Evolutionary conservation across 2,888 invertebrate species (phyloP), one percentile per base, ranked within the genome.

Genomic region (Balanococcus diminutus): DNA sequence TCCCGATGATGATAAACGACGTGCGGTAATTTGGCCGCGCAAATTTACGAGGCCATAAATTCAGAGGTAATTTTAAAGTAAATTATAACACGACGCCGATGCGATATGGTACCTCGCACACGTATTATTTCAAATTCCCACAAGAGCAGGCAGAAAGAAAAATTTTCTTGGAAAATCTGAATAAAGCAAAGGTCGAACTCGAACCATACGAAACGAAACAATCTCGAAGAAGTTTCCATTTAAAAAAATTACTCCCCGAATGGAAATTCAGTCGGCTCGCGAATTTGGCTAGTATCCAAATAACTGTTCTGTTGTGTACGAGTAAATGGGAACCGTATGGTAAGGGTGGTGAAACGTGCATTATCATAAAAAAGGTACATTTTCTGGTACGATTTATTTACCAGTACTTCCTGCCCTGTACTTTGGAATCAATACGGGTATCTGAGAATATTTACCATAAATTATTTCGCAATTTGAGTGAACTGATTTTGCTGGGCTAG

Each of bases 281-380:
- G 28, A 67, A 67, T 67, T 67, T 67, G 61, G 61, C 61, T 14
- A 28, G 1, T 9, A 6, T 67, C 61, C 61, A 67, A 51, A 36
- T 5, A 4, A 46, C 16, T 5, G 14, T 2, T 16, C 2, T 46
- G n/a, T n/a, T n/a, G n/a, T n/a, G n/a, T n/a, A n/a, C n/a, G n/a
- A n/a, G n/a, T n/a, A n/a, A n/a, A n/a, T 14, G 61, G 8, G 22
- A 25, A 28, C 9, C 61, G 28, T 67, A 67, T 67, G 61, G 61
- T 67, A 28, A 6, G 42, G 56, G 56, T 56, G 19, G 56, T 9
- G 56, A 22, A 56, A 22, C 19, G 56, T 56, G 56, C 28, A 67
- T 67, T 67, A 67, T 67, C 61, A 67, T 67, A 67, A 51, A 67
- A 67, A 67, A 67, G 61, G 61, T 67, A 67, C 61, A 67, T 67